Percentiles rank a stretch among this genome's conserved stretches.
phyloP scores from a whole-genome alignment of 2,888 invertebrate genomes.

The Pristionchus japonicus region DNA sequence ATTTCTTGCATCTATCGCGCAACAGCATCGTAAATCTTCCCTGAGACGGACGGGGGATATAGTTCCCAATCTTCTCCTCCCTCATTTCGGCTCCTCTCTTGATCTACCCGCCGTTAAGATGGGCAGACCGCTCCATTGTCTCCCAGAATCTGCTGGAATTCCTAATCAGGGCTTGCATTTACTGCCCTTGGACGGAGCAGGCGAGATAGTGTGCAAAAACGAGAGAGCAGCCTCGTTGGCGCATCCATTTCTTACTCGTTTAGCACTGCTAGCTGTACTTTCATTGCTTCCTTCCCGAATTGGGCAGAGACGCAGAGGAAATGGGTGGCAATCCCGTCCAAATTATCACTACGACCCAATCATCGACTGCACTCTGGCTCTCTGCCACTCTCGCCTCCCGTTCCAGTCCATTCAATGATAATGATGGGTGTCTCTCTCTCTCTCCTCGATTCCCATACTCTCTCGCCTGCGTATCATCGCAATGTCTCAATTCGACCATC shows the following conservation, averaged over 20 bases:
- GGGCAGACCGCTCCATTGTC: not conserved
- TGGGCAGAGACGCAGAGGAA: constrained; percentile 8
- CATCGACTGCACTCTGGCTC: not conserved
- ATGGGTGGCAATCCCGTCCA: not conserved
- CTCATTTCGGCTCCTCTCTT: not conserved
- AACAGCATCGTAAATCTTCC: constrained; percentile 21
- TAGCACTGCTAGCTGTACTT: constrained; percentile 19
- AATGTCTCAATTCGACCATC: constrained; percentile 30
- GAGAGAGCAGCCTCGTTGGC: not conserved
- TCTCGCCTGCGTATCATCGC: constrained; percentile 16
- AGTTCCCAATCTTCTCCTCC: constrained; percentile 8
- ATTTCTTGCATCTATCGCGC: constrained; percentile 5
- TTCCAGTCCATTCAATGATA: constrained; percentile 5
- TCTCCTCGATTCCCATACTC: not conserved
- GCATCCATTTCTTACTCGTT: constrained; percentile 39
- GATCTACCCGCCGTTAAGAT: constrained; percentile 10
- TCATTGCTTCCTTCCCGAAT: not conserved
- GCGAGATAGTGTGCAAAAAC: constrained; percentile 4
- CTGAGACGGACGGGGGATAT: not conserved
- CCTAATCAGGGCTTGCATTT: constrained; percentile 13
- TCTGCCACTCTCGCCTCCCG: constrained; percentile 14
- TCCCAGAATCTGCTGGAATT: constrained; percentile 1
- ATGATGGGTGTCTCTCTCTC: not conserved
- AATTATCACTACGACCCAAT: not conserved
- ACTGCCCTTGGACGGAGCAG: not conserved